These are phyloP conservation scores for Parasteatoda lunata DNA, from an alignment of 2,888 invertebrate genomes.

Conservation along the genomic window DNA sequence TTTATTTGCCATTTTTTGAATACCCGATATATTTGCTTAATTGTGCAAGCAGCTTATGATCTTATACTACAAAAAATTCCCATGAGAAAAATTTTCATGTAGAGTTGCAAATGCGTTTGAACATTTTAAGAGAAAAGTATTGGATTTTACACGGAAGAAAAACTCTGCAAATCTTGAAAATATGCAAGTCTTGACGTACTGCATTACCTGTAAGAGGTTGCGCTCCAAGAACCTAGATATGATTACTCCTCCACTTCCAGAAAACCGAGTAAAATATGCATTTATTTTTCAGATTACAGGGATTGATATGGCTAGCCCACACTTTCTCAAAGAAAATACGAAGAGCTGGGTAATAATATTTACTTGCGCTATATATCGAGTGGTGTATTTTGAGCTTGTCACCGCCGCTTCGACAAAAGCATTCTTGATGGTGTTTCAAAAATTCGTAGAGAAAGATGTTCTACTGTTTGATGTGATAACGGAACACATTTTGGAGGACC, in stretches of 20 bases:
- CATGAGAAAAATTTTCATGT: constrained; percentile 12
- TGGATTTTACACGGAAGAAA: not conserved
- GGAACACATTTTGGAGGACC: too few species aligned
- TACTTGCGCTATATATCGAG: not conserved
- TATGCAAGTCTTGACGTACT: not conserved
- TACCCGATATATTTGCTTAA: too few species aligned
- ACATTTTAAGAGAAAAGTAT: not conserved
- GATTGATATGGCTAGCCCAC: too few species aligned
- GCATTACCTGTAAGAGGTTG: not conserved
- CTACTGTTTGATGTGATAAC: too few species aligned
- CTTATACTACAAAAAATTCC: too few species aligned
- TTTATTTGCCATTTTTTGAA: too few species aligned
- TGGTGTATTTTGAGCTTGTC: not conserved
- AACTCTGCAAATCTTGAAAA: not conserved
- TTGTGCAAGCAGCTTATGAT: too few species aligned
- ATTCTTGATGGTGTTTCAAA: too few species aligned
- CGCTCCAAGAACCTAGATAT: not conserved
- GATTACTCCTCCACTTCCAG: not conserved
- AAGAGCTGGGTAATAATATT: not conserved
- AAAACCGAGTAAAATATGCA: constrained; percentile 10
- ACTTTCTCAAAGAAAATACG: too few species aligned
- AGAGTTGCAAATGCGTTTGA: not conserved
- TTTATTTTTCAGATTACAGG: not conserved
- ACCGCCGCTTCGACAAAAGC: not conserved
- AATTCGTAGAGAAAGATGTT: too few species aligned